Base-by-base conservation (phyloP, 2,797 vertebrate species). In the Mus caroli region DNA sequence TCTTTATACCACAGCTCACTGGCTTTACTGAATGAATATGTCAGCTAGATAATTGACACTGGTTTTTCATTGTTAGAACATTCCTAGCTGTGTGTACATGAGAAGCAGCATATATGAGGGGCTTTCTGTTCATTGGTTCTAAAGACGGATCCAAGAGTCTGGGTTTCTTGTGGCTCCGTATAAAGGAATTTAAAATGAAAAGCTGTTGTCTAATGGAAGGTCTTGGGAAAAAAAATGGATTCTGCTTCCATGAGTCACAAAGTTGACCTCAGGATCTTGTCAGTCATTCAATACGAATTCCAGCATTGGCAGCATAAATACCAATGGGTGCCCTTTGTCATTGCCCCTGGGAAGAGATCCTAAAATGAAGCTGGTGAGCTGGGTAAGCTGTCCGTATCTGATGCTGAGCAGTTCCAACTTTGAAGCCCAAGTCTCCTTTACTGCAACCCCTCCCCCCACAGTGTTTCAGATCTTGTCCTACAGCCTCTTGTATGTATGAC, bases 31-130 rank as follows among this genome's bases (percentile, higher is more conserved):
- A 89, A 64, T 43, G 75, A 46, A 10, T 67, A 31, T 9, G 14
- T 96, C 95, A 15, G 24, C 37, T 60, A 83, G 95, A 90, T 88
- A 24, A 83, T 0, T 94, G 67, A 75, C 87, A 78, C 46, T 88
- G 34, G 43, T 73, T 84, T 90, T 52, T 28, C 31, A 54, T 78
- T 85, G 75, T 90, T 76, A 79, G 34, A 54, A 31, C 79, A 62
- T 84, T 91, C 37, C 14, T 43, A 79, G n/a, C 77, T 83, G 56
- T 52, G n/a, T 34, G 12, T 80, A 62, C 37, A 85, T 75, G 73
- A 88, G 93, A 96, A 83, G 46, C 11, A 88, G 78, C 54, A 78
- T 26, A 3, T 56, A 56, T 85, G 92, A 88, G 78, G 13, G 24
- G 79, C 60, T 92, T 87, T 97, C 83, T 56, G 1, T 20, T 67